Conservation (phyloP, 2,888 invertebrate genomes). For the Meghimatium bilineatum region DNA sequence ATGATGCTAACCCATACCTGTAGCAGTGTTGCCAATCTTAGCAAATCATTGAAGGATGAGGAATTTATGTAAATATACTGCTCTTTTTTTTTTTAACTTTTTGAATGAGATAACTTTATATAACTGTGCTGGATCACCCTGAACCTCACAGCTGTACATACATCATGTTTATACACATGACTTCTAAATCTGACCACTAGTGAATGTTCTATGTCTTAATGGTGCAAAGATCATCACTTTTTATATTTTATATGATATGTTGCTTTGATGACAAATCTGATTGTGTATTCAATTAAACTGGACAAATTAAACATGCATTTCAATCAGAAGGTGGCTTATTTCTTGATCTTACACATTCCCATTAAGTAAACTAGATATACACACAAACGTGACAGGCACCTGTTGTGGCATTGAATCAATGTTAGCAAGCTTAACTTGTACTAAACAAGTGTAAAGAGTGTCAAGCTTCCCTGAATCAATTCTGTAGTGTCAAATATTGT, state of each 20-base stretch:
- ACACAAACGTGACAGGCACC: no score
- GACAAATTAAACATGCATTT: conserved; percentile 18
- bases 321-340: background rate
- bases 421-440: background rate
- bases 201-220: background rate
- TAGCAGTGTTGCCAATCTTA: no score
- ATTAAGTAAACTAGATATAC: background rate
- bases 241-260: background rate
- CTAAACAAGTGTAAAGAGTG: no score
- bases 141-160: background rate
- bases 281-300: background rate
- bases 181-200: background rate
- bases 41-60: no score
- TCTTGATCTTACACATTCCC: background rate
- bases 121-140: background rate
- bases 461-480: no score
- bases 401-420: background rate
- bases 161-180: no score
- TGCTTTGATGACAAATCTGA: background rate
- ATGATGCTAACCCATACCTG: no score
- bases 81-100: background rate
- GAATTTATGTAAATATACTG: background rate
- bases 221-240: background rate
- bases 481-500: no score
- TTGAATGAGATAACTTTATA: background rate